Evolutionary conservation across 2,888 invertebrate genomes (phyloP), one percentile per base, ranked within the genome.

Genomic region (Pachycephus smyrnensis): DNA sequence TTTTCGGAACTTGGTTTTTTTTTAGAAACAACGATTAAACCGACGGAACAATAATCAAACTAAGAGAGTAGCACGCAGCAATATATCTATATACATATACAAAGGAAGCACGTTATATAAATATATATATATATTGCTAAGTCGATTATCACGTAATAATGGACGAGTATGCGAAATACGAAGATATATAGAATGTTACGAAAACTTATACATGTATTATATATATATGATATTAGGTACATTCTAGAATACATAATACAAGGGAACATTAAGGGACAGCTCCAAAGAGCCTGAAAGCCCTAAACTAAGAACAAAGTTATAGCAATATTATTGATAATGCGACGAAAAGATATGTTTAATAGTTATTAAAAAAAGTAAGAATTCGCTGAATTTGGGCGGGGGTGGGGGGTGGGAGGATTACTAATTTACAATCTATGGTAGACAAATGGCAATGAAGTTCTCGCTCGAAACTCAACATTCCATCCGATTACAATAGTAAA

Each of bases 271-370:
- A 76, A 79, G 85, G 86, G 84, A 83, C 83, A 15, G 85, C 86
- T 87, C 84, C 83, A 85, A 86, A 87, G 85, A 86, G 85, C 84
- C 83, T 82, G 71, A 83, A 81, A 81, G 86, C 84, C 83, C 81
- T 80, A 77, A 82, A 75, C 15, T 73, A 76, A 84, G 79, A 82
- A 85, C 82, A 86, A 88, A 88, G 84, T 55, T 81, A 87, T 89
- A 89, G 89, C 89, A 89, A 89, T 89, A 89, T 86, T 89, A 89
- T 88, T 84, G 82, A 81, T 83, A 88, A 88, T 84, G 85, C 83
- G 80, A 80, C 79, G 77, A 80, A 33, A 15, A 71, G 31, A 71
- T 55, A 55, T 55, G 55, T 55, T 55, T 23, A 55, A 55, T 23
- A 55, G 55, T 55, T 55, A 55, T 55, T 40, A 37, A 37, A 55